Base-by-base conservation (phyloP, 1,140 invertebrate genomes). In the Coptotermes formosanus region DNA sequence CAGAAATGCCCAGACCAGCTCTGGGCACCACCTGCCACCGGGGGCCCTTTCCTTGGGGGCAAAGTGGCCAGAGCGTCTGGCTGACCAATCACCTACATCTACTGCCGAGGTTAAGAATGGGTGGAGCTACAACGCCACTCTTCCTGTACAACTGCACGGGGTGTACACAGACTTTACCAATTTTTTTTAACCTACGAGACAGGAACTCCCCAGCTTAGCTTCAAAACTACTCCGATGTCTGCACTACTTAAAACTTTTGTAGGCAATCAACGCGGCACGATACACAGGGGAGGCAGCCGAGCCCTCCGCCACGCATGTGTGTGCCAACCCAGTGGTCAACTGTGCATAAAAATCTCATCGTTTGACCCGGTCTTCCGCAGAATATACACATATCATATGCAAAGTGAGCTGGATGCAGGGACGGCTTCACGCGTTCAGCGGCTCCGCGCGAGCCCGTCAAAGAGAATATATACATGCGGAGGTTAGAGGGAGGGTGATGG, bases 351-450 rank as follows among this genome's bases (percentile, higher is more conserved):
- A 75, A 75, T 2, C 64, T 75, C 64, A 75, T 75, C 64, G 64
- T 75, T 30, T 75, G 64, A 75, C 64, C 64, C n/a, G 64, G 64
- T 12, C 64, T 75, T 75, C 64, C n/a, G n/a, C 25, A 75, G 25
- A 75, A 75, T 75, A 7, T 75, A 75, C 64, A 75, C 64, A 75
- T 75, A 75, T 75, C 64, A 75, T 25, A 75, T 75, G 64, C n/a
- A 75, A 25, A 75, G n/a, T 75, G 64, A 75, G 25, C n/a, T 1
- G 30, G 64, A 1, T 4, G 30, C 64, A 2, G 64, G 2, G 30
- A 30, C 25, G 64, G 25, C 64, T 75, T 75, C 64, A 75, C 64
- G 3, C 64, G 64, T 75, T 30, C 30, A 75, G 25, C 64, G 64
- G 64, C 64, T 75, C 64, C 30, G n/a, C 64, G 64, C 64, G 25